phyloP scores from a whole-genome alignment of 2,888 invertebrate species.

The Papilio protenor region DNA sequence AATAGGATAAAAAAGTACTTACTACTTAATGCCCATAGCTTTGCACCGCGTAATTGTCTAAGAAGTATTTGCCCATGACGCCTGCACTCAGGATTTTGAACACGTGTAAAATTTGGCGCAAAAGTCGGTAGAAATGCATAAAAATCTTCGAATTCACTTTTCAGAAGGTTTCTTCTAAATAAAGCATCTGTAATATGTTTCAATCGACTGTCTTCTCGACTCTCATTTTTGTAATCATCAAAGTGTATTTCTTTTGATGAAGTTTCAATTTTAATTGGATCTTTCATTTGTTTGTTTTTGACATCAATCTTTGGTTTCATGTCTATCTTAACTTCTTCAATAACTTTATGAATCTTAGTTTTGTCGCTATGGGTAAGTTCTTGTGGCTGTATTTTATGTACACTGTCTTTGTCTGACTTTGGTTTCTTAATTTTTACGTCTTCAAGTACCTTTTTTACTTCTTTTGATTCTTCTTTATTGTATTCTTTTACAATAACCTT shows the following conservation, averaged over 20 bases:
- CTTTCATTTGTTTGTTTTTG: slow-evolving; percentile 46
- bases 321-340: slow-evolving; percentile 42
- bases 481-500: slow-evolving; percentile 22
- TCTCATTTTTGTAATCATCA: slow-evolving; percentile 56
- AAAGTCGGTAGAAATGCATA: slow-evolving; percentile 88
- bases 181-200: slow-evolving; percentile 73
- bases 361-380: slow-evolving; percentile 35
- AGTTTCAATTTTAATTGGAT: slow-evolving; percentile 51
- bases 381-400: slow-evolving; percentile 2
- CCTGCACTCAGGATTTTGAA: slow-evolving; percentile 86
- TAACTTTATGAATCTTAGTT: not conserved
- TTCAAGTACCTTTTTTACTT: not conserved
- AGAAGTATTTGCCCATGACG: slow-evolving; percentile 88
- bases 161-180: slow-evolving; percentile 72
- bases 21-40: slow-evolving; percentile 90
- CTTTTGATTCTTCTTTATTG: slow-evolving; percentile 41
- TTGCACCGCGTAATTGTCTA: slow-evolving; percentile 87
- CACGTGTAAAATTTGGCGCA: slow-evolving; percentile 87
- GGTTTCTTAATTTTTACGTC: not conserved
- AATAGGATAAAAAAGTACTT: slow-evolving; percentile 63
- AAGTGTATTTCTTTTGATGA: slow-evolving; percentile 45
- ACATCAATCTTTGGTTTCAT: slow-evolving; percentile 46
- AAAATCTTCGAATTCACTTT: slow-evolving; percentile 85
- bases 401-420: not conserved
- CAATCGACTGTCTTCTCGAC: slow-evolving; percentile 60